A percentile compares a stretch with the other conserved stretches of the same genome.
phyloP scores from a whole-genome alignment of 2,888 invertebrate species.

The Ctenicera cuprea region DNA sequence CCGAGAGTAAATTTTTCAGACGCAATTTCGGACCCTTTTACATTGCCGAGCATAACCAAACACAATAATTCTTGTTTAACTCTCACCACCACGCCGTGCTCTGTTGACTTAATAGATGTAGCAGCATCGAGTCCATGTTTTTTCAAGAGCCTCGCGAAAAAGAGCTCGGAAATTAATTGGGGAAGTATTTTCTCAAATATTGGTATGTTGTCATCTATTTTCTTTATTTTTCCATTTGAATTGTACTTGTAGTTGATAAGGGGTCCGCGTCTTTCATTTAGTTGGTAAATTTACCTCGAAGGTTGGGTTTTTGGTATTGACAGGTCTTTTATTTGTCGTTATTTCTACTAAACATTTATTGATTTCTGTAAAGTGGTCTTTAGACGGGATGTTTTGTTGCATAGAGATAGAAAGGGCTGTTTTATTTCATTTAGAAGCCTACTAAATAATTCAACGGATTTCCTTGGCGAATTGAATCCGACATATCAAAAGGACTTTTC shows the following conservation, averaged over 20 bases:
- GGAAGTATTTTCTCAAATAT: slow-evolving; percentile 23
- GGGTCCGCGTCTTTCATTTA: not conserved
- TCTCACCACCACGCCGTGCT: slow-evolving; percentile 1
- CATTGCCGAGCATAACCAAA: slow-evolving; percentile 15
- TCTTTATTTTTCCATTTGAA: not conserved
- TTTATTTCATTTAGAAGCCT: slow-evolving; percentile 7
- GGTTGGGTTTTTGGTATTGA: not conserved
- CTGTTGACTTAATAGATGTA: slow-evolving; percentile 29
- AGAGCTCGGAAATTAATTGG: slow-evolving; percentile 16
- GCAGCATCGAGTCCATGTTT: slow-evolving; percentile 19
- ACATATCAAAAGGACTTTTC: slow-evolving; percentile 2
- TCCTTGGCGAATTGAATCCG: slow-evolving; percentile 5
- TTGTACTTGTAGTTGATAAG: not conserved
- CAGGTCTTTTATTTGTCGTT: not conserved
- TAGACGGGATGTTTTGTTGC: not conserved
- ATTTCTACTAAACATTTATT: slow-evolving; percentile 2
- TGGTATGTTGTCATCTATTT: not conserved
- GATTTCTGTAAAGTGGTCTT: not conserved
- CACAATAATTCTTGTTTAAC: slow-evolving; percentile 26
- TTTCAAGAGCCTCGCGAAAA: slow-evolving; percentile 11
- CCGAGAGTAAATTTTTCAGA: not conserved
- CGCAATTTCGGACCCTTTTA: slow-evolving; percentile 15
- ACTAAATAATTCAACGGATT: slow-evolving; percentile 12
- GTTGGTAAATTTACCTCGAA: not conserved
- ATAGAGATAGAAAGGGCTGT: not conserved